These are phyloP conservation scores for Ptychochromis oligacanthus DNA, from an alignment of 2,113 vertebrate genomes.

Conservation along the genomic window DNA sequence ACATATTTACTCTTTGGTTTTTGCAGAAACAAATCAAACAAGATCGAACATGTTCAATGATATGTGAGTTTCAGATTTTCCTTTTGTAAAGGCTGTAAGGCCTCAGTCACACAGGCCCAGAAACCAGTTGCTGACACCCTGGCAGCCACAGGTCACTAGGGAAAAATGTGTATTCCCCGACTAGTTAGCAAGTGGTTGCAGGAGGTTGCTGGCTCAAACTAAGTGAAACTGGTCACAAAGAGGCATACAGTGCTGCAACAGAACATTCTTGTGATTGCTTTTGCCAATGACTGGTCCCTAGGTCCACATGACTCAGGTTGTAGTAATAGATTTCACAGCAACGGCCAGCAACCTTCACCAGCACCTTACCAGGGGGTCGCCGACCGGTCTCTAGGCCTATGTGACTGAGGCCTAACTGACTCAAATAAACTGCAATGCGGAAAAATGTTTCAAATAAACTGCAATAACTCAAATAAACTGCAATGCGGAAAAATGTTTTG, in stretches of 20 bases:
- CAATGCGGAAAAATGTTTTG: neutral
- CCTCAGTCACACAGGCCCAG: neutral
- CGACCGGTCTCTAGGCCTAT: fast-evolving
- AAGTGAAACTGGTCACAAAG: neutral
- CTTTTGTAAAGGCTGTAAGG: neutral
- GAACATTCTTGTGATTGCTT: fast-evolving
- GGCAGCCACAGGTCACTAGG: neutral
- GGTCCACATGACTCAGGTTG: too few species aligned
- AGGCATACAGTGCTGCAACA: neutral
- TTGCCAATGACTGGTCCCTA: neutral
- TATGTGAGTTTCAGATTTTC: neutral
- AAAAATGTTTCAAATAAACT: too few species aligned
- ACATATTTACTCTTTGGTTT: neutral
- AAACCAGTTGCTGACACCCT: too few species aligned
- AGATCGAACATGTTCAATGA: neutral
- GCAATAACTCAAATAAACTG: too few species aligned
- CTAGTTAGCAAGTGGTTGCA: fast-evolving
- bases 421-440: too few species aligned
- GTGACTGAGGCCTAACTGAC: neutral
- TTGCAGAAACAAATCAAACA: neutral
- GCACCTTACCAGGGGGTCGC: neutral
- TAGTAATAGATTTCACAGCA: neutral
- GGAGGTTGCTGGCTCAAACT: too few species aligned
- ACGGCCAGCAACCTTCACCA: neutral
- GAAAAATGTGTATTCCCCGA: neutral